phyloP scores from a whole-genome alignment of 2,888 invertebrate genomes.

The Ophioninae sp. region DNA sequence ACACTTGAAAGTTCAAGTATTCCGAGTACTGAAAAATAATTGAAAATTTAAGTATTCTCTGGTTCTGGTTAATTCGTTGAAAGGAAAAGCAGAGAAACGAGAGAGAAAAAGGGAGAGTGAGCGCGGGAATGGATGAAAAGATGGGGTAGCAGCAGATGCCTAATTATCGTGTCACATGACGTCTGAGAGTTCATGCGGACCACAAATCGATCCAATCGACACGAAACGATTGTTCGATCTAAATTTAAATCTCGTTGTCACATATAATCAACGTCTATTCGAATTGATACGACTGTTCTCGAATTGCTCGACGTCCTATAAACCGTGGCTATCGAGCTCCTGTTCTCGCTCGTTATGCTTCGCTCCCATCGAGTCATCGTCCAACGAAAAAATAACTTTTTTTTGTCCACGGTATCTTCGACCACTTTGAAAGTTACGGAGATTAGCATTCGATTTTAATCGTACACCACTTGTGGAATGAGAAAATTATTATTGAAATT shows the following conservation, averaged over 20 bases:
- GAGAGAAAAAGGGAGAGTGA: background rate
- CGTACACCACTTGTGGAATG: too few species aligned
- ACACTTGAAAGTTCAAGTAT: background rate
- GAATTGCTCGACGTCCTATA: constrained; percentile 24
- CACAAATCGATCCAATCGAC: constrained; percentile 51
- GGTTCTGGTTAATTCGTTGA: background rate
- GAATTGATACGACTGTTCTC: constrained; percentile 59
- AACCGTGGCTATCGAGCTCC: constrained; percentile 16
- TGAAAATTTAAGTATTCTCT: background rate
- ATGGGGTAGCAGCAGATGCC: constrained; percentile 12
- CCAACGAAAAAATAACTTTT: background rate
- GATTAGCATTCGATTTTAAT: background rate
- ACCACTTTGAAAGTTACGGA: background rate
- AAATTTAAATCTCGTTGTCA: constrained; percentile 73
- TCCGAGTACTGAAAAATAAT: background rate
- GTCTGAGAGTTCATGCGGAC: constrained; percentile 37
- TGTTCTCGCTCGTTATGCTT: background rate
- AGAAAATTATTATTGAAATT: too few species aligned
- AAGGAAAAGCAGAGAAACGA: background rate
- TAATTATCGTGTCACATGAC: constrained; percentile 43
- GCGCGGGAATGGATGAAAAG: background rate
- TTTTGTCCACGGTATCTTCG: background rate
- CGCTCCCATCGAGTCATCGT: background rate
- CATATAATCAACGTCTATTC: constrained; percentile 74
- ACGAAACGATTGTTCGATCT: constrained; percentile 65